Evolutionary conservation across 2,113 vertebrate genomes (phyloP).

Genomic region (Callaeas wilsoni): DNA sequence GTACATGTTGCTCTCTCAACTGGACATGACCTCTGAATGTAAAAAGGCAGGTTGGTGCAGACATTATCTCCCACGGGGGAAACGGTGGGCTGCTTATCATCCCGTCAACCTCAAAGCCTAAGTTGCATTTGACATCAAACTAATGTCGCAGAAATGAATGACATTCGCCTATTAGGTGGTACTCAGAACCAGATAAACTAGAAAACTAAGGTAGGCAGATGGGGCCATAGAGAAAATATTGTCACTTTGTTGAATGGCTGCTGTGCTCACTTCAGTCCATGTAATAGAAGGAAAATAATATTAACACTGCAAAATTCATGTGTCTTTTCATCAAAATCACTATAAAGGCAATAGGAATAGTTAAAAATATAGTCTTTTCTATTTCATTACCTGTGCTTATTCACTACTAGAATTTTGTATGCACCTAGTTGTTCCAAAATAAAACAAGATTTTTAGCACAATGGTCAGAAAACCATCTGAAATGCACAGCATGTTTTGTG

Average conservation of each 20-base stretch:
- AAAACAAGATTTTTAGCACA: neutral
- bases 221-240: neutral
- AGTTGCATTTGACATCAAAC: constrained; percentile 43
- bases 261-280: neutral
- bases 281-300: neutral
- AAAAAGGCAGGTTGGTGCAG: constrained; percentile 21
- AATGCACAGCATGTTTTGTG: neutral
- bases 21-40: constrained; percentile 47
- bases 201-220: neutral
- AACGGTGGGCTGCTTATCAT: constrained; percentile 26
- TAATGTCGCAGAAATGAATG: neutral
- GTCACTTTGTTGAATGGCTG: neutral
- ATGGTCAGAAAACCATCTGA: neutral
- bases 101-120: constrained; percentile 43
- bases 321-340: neutral
- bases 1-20: constrained; percentile 16
- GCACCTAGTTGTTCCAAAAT: neutral
- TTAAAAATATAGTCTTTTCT: neutral
- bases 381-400: neutral
- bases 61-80: constrained; percentile 17
- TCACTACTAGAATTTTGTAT: neutral
- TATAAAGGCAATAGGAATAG: neutral
- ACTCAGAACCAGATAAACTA: neutral
- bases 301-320: neutral
- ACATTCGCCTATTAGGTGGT: neutral